These are phyloP conservation scores for Microctonus aethiopoides DNA, from an alignment of 2,888 invertebrate species.

Conservation along the genomic window DNA sequence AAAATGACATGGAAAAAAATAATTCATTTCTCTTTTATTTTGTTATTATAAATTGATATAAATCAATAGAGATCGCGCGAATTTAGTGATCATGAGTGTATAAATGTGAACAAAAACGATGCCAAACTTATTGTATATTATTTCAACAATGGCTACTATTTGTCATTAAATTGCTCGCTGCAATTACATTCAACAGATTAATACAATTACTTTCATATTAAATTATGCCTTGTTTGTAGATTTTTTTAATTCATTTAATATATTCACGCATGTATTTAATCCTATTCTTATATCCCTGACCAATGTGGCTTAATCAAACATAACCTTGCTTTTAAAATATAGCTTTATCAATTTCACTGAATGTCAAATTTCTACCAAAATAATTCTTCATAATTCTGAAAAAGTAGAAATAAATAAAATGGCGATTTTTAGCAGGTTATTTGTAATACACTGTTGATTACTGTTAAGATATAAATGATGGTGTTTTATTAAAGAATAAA, in stretches of 20 bases:
- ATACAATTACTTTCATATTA: slow-evolving; percentile 50
- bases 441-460: too few relatives aligned
- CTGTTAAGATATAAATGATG: too few relatives aligned
- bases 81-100: slow-evolving; percentile 53
- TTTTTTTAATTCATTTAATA: slow-evolving; percentile 24
- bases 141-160: slow-evolving; percentile 42
- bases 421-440: too few relatives aligned
- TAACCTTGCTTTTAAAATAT: not conserved
- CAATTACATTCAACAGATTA: slow-evolving; percentile 51
- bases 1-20: slow-evolving; percentile 1
- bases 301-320: not conserved
- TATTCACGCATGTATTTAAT: not conserved
- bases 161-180: slow-evolving; percentile 44
- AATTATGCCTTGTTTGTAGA: slow-evolving; percentile 37
- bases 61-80: not conserved
- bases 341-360: not conserved
- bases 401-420: too few relatives aligned
- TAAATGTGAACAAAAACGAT: slow-evolving; percentile 60
- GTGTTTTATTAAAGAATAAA: too few relatives aligned
- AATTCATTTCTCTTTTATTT: not conserved
- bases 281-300: slow-evolving; percentile 10
- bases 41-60: not conserved
- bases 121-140: slow-evolving; percentile 62
- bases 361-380: not conserved
- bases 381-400: too few relatives aligned